A percentile compares a stretch with the other conserved stretches of the same genome.
phyloP scores from a whole-genome alignment of 2,888 invertebrate genomes.

The Limnephilus auricula region DNA sequence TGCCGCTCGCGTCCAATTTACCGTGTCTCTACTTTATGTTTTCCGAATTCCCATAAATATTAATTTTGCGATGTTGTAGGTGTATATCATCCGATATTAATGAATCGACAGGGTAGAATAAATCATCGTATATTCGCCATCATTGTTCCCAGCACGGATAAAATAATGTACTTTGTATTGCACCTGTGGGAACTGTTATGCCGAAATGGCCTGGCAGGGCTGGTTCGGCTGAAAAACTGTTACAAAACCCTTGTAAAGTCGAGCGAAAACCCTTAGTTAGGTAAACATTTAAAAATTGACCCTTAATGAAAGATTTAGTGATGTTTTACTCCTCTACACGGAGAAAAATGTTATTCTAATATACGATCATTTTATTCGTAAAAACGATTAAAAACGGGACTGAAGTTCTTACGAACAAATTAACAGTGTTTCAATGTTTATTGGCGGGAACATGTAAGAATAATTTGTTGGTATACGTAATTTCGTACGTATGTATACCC shows the following conservation, averaged over 20 bases:
- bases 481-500: too few relatives aligned
- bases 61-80: conserved; percentile 56
- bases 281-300: not conserved
- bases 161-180: conserved; percentile 61
- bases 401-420: too few relatives aligned
- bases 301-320: not conserved
- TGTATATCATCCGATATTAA: conserved; percentile 60
- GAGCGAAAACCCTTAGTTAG: not conserved
- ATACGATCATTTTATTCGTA: too few relatives aligned
- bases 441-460: too few relatives aligned
- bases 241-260: not conserved
- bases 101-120: conserved; percentile 62
- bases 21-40: conserved; percentile 38
- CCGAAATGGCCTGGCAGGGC: conserved; percentile 38
- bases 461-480: too few relatives aligned
- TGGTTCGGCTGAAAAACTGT: not conserved
- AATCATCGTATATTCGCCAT: conserved; percentile 63
- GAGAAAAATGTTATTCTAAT: too few relatives aligned
- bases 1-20: conserved; percentile 36
- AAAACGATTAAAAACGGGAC: too few relatives aligned
- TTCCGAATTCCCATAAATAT: conserved; percentile 61
- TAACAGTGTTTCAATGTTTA: too few relatives aligned
- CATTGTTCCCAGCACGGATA: conserved; percentile 43
- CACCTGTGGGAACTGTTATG: conserved; percentile 62
- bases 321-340: not conserved